Percentiles rank a stretch among this genome's conserved stretches.
These are phyloP conservation scores for Cryptops parisi DNA, from an alignment of 2,888 invertebrate species.

Conservation along the genomic window DNA sequence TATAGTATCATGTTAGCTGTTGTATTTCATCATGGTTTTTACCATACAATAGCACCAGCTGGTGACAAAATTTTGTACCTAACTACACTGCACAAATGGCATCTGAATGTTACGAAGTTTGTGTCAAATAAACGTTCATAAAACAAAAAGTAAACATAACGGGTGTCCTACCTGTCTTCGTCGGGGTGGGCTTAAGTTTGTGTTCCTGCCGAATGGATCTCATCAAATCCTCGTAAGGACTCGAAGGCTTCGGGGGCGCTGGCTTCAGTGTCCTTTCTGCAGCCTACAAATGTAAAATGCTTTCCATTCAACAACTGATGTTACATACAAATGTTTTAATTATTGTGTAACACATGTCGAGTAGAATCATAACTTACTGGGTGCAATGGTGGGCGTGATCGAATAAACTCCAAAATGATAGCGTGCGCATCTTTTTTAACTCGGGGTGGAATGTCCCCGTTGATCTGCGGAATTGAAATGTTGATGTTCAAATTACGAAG, in stretches of 20 bases:
- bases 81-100: neutral
- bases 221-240: slow-evolving; percentile 69
- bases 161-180: neutral
- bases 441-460: slow-evolving; percentile 56
- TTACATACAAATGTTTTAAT: neutral
- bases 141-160: neutral
- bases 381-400: slow-evolving; percentile 82
- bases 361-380: slow-evolving; percentile 45
- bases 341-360: neutral
- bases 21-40: too few relatives aligned
- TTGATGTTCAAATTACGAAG: too few relatives aligned
- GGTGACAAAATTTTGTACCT: too few relatives aligned
- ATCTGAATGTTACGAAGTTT: neutral
- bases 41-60: too few relatives aligned
- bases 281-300: slow-evolving; percentile 41
- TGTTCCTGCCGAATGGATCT: slow-evolving; percentile 62
- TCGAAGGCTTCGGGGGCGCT: slow-evolving; percentile 45
- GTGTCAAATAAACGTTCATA: neutral
- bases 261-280: slow-evolving; percentile 72
- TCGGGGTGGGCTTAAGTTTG: slow-evolving; percentile 42
- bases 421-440: slow-evolving; percentile 91
- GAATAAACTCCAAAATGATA: slow-evolving; percentile 89
- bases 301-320: neutral
- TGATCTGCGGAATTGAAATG: too few relatives aligned
- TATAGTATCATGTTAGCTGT: too few relatives aligned